Base-by-base conservation (phyloP, 1,140 invertebrate genomes). In the Trachymyrmex septentrionalis region DNA sequence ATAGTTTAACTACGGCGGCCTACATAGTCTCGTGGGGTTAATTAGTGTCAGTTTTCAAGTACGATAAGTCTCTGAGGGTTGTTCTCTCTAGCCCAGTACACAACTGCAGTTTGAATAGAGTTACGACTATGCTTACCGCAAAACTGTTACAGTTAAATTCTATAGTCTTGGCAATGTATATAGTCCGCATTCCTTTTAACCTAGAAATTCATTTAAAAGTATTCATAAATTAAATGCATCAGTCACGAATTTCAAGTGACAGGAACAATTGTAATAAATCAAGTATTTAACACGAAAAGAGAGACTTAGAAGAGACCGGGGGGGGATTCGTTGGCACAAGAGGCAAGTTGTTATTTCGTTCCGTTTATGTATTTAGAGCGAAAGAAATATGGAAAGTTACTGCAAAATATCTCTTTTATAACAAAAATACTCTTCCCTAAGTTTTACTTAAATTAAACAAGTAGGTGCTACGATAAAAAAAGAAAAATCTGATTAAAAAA, bases 11-110 rank as follows among this genome's bases (percentile, higher is more conserved):
- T 86, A 89, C 77, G 63, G 88, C 78, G 30, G 72, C 75, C 82
- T 84, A 88, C 66, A 69, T 57, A 71, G 64, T 88, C 71, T 64
- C 72, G 59, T 48, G 21, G 77, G 86, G 88, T 90, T 90, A 90
- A 90, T 90, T 90, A 90, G 88, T 73, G 77, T 89, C 89, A 86
- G 86, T 90, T 90, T 90, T 89, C 88, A 88, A 90, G 88, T 88
- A 69, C 88, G 86, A 87, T 90, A 90, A 90, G 89, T 88, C 88
- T 90, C 89, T 64, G 59, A 75, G 88, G 78, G 73, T 76, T 85
- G 86, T 88, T 90, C 63, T 80, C 77, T 67, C 76, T 88, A 69
- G 38, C 27, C 66, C 48, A 38, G 69, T 87, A 67, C 61, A 87
- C 86, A 86, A 91, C 64, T 91, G 89, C 77, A 91, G 69, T 91